phyloP scores from a whole-genome alignment of 1,140 invertebrate genomes.

The Philopotamus ludificatus region DNA sequence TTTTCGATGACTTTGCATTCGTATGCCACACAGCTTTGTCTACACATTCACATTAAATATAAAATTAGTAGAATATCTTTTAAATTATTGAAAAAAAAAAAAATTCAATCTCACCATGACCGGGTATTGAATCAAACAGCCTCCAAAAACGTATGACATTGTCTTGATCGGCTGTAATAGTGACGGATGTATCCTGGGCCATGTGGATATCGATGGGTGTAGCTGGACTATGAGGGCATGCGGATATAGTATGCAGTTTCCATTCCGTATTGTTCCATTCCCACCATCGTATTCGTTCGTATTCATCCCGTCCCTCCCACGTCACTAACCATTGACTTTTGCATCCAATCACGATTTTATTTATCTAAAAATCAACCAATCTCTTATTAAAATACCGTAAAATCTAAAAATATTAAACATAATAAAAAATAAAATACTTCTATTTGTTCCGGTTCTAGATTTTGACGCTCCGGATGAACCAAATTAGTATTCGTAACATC shows the following conservation, averaged over 20 bases:
- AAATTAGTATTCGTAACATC: conserved; percentile 53
- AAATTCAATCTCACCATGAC: conserved; percentile 24
- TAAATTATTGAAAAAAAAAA: background rate
- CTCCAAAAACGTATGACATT: conserved; percentile 31
- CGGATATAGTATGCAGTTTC: conserved; percentile 30
- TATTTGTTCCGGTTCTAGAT: conserved; percentile 50
- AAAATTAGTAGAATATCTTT: no score
- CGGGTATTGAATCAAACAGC: conserved; percentile 30
- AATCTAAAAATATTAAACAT: background rate
- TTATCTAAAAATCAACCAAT: conserved; percentile 33
- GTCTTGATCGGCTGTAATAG: conserved; percentile 19
- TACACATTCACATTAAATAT: conserved; percentile 19
- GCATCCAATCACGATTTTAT: conserved; percentile 31
- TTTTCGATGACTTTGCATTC: conserved; percentile 2
- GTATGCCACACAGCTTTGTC: conserved; percentile 37
- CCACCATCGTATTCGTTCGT: conserved; percentile 38
- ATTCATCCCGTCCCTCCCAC: conserved; percentile 35
- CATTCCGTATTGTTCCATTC: conserved; percentile 20
- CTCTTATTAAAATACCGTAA: no score
- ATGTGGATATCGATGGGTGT: conserved; percentile 8
- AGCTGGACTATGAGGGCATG: conserved; percentile 34
- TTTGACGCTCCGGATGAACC: conserved; percentile 49
- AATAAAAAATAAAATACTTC: conserved; percentile 40
- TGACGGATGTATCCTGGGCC: conserved; percentile 24
- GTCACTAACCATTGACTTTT: conserved; percentile 37